Percentiles rank a stretch among this genome's conserved stretches.
Conservation (phyloP, 2,113 vertebrate species). For the Anarrhichthys ocellatus region DNA sequence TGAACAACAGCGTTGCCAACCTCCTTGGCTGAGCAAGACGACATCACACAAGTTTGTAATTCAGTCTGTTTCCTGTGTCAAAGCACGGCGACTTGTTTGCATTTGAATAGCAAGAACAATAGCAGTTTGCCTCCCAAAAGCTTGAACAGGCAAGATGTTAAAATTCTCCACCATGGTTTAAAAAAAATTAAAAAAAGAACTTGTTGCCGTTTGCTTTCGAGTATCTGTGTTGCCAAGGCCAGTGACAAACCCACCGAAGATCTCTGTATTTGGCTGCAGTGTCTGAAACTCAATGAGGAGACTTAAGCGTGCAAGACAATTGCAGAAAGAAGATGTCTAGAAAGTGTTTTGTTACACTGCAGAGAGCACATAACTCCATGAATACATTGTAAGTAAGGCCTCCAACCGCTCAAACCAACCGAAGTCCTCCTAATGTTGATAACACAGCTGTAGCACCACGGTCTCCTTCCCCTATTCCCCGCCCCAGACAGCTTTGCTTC, state of each 20-base stretch:
- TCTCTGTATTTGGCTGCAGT: constrained; percentile 1
- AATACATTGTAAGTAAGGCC: neutral
- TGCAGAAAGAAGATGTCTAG: neutral
- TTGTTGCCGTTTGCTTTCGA: neutral
- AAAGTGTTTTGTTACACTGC: neutral
- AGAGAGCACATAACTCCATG: neutral
- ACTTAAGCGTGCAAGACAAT: neutral
- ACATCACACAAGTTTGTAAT: constrained; percentile 24
- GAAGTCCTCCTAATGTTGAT: neutral
- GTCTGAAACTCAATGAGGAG: neutral
- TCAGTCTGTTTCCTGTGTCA: constrained; percentile 17
- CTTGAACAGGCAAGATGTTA: neutral
- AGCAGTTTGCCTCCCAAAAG: neutral
- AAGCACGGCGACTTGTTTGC: neutral
- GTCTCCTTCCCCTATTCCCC: constrained; percentile 13
- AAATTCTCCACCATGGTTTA: neutral
- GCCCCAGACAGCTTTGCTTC: neutral
- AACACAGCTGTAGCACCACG: neutral
- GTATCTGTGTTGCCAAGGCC: neutral
- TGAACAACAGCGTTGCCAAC: constrained; percentile 19
- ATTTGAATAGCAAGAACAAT: neutral
- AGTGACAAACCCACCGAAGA: neutral
- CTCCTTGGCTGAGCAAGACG: constrained; percentile 24
- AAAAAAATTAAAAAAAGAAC: neutral
- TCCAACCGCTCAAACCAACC: neutral